Evolutionary conservation across 1,140 invertebrate genomes (phyloP), one percentile per base, ranked within the genome.

Genomic region (Battus philenor): DNA sequence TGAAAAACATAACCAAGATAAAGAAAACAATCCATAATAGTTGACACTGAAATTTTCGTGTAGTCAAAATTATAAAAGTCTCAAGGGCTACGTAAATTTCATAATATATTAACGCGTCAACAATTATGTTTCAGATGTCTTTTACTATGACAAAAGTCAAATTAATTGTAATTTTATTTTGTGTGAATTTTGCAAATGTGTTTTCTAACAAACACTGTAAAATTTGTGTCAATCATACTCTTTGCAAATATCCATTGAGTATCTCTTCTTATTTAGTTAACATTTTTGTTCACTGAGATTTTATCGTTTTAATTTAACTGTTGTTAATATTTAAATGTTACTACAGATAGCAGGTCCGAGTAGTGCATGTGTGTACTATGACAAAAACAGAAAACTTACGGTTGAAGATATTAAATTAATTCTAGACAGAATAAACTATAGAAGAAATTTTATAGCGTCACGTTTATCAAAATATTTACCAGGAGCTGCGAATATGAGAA

Each of bases 401-500:
- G 41, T 54, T 24, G 36, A 56, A 10, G 62, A 81, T 39, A 64
- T 62, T 12, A 33, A 47, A 11, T 54, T 55, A 11, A 65, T 84
- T 33, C 32, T 81, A 11, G 46, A 71, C 15, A 69, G 51, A 49
- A 70, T 84, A 0, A 84, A 84, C 38, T 52, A 67, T 11, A 59
- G 68, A 18, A 65, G 80, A 50, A 71, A 75, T 50, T 78, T 69
- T 43, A 61, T 84, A n/a, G 74, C 80, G 10, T 45, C 62, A 30
- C 72, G 76, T 2, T 39, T 54, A 4, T 65, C 67, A 6, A 68
- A 53, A 17, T 52, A 56, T 20, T 34, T 78, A 12, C 74, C 75
- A 0, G 46, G 56, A 33, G 75, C 77, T 5, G 75, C 71, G 22
- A 78, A 84, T 39, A 84, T 84, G 77, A 72, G 58, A 10, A 73